Conservation (phyloP, 2,113 vertebrate genomes). For the Aldabrachelys gigantea region DNA sequence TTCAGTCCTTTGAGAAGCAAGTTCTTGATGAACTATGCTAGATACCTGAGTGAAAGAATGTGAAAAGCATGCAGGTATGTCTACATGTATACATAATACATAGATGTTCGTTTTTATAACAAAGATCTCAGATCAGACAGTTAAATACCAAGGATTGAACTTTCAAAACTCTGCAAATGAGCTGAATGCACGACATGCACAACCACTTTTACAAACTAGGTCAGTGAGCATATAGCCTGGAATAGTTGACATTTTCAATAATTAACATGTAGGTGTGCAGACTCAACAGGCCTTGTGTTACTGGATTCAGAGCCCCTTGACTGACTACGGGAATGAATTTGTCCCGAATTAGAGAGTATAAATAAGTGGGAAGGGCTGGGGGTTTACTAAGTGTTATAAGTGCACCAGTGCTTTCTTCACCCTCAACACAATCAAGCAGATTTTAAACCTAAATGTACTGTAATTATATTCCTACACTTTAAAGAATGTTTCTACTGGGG, state of each 20-base stretch:
- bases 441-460: not conserved
- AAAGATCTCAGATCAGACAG: not conserved
- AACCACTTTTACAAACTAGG: not conserved
- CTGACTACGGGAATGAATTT: not conserved
- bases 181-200: not conserved
- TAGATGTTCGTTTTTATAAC: not conserved
- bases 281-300: not conserved
- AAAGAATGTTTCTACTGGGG: rapidly evolving
- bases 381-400: not conserved
- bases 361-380: not conserved
- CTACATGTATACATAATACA: rapidly evolving
- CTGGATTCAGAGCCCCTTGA: not conserved
- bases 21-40: not conserved
- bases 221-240: not conserved
- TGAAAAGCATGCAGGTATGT: not conserved
- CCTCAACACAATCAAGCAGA: not conserved
- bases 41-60: not conserved
- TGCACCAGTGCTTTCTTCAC: not conserved
- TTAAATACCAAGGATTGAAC: not conserved
- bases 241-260: rapidly evolving
- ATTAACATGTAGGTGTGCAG: not conserved
- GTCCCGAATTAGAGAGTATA: not conserved
- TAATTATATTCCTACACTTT: not conserved
- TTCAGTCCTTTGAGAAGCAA: not conserved
- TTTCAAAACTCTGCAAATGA: not conserved